These are phyloP conservation scores for Leptobrachium leishanense DNA, from an alignment of 2,113 vertebrate genomes.

Conservation along the genomic window DNA sequence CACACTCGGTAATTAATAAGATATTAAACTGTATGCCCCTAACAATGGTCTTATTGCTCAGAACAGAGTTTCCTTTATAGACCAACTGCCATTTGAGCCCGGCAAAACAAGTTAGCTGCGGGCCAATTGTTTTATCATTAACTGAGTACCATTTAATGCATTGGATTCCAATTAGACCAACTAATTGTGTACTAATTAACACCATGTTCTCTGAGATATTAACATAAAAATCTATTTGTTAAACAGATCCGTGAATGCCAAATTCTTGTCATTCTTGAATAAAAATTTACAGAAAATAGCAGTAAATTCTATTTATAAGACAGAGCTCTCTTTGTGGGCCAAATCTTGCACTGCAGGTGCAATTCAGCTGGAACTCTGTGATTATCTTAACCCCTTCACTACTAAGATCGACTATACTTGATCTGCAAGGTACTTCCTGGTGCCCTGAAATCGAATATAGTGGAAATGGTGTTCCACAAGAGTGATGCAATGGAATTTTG, in stretches of 20 bases:
- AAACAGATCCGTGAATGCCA: background rate
- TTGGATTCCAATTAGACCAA: conserved; percentile 23
- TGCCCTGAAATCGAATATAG: no score
- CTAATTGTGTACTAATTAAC: conserved; percentile 37
- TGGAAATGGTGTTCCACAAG: no score
- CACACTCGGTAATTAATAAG: background rate
- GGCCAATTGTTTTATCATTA: conserved; percentile 29
- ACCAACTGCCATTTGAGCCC: background rate
- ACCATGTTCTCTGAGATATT: conserved; percentile 27
- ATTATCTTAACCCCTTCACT: no score
- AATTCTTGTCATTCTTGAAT: background rate
- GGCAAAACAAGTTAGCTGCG: conserved; percentile 6
- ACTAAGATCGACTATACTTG: no score
- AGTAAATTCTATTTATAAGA: no score
- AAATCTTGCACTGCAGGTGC: no score
- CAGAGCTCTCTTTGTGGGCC: no score
- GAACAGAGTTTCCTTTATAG: conserved; percentile 6
- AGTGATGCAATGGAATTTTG: no score
- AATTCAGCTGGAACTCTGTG: no score
- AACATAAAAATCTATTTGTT: conserved; percentile 40
- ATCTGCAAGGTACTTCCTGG: no score
- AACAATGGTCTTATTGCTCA: background rate
- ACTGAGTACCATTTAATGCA: conserved; percentile 29
- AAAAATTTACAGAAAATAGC: background rate
- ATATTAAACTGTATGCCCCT: background rate